Base-by-base conservation (phyloP, 2,113 vertebrate genomes). In the Podilymbus podiceps region DNA sequence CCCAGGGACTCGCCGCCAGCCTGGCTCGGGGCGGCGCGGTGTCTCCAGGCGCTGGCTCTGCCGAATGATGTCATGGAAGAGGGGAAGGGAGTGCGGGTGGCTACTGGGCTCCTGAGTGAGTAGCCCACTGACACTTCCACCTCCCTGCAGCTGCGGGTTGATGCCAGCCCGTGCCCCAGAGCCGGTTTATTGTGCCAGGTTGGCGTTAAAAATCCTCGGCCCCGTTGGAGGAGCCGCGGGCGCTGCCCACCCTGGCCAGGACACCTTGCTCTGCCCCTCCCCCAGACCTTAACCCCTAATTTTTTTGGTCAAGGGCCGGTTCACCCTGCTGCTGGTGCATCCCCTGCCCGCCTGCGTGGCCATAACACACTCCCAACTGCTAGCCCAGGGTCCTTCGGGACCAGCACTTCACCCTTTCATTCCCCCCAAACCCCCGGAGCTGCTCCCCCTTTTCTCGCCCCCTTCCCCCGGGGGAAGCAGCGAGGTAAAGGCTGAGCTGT, bases 61-160 rank as follows among this genome's bases (percentile, higher is more conserved):
- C 97, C 71, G 44, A 27, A 40, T 97, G 97, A 94, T 72, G 68
- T 97, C 97, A 95, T 50, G 79, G 91, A 81, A 89, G 72, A 60
- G 91, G 71, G 68, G 78, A 90, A 87, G 88, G 93, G 64, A 71
- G 68, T 75, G 47, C 88, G 40, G 80, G 68, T 50, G 92, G 71
- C 66, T 72, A 89, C 69, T 6, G 11, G 47, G n/a, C 79, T 78
- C 79, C 50, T 17, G 60, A 53, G 85, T 81, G 87, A 97, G 95
- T 95, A 73, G 81, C 95, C 72, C 78, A 93, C 79, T 42, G 82
- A 50, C 63, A 31, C 40, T 72, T 91, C 30, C 79, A 64, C 18
- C 25, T 35, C 89, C 53, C 53, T n/a, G 8, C 5, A 49, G 22
- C 49, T 12, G 22, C 12, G 49, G 21, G 7, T 8, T 13, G 8